phyloP scores from a whole-genome alignment of 2,113 vertebrate species.

The Grantiella picta region DNA sequence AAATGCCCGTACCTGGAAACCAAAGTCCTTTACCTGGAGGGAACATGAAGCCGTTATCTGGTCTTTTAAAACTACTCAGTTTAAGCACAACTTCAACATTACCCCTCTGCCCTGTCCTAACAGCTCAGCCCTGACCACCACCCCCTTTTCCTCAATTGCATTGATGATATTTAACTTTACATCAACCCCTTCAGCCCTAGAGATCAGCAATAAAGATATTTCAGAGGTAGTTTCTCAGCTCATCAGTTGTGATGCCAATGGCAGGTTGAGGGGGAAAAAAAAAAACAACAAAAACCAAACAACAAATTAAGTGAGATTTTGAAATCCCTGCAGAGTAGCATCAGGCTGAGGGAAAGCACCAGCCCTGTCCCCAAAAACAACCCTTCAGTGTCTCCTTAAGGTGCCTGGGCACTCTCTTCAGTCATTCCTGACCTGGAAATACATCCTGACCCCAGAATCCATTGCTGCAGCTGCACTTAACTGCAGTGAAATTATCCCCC shows the following conservation, averaged over 20 bases:
- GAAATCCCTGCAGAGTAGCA: neutral
- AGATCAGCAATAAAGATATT: neutral
- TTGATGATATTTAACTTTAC: neutral
- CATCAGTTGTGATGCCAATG: neutral
- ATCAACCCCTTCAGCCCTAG: fast-evolving
- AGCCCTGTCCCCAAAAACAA: neutral
- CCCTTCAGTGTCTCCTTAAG: neutral
- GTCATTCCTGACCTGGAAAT: too few species aligned
- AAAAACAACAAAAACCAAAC: too few species aligned
- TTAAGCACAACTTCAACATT: neutral
- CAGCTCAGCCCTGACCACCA: neutral
- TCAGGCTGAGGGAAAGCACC: neutral
- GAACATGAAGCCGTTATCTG: neutral
- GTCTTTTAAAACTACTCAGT: neutral
- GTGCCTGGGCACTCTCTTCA: neutral
- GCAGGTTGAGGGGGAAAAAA: neutral
- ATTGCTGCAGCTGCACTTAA: neutral
- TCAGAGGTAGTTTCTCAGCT: neutral
- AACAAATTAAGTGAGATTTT: neutral
- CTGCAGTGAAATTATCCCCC: neutral
- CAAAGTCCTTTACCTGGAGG: neutral
- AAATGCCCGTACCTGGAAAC: neutral
- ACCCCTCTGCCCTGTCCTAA: neutral
- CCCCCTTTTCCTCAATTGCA: neutral
- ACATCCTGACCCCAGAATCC: neutral